phyloP scores from a whole-genome alignment of 1,140 invertebrate genomes.

The Notospermus geniculatus region DNA sequence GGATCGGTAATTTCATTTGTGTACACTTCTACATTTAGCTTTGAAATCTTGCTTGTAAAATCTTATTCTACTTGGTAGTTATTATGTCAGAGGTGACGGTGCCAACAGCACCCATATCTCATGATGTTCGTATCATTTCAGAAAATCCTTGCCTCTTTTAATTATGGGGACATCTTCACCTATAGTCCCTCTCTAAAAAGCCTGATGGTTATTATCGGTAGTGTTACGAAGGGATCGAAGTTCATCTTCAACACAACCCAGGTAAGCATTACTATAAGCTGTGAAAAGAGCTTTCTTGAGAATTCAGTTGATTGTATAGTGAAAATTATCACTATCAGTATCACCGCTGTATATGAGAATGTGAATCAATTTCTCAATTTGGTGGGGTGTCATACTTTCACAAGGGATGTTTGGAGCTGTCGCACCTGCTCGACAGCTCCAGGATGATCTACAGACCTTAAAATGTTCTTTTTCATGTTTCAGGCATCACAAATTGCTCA shows the following conservation, averaged over 20 bases:
- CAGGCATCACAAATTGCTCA: constrained; percentile 92
- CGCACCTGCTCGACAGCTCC: background rate
- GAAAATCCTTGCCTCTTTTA: constrained; percentile 83
- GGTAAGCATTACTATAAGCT: constrained; percentile 58
- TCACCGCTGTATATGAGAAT: background rate
- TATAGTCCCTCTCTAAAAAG: constrained; percentile 86
- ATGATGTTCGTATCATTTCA: constrained; percentile 13
- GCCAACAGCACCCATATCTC: background rate
- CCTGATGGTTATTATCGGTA: constrained; percentile 75
- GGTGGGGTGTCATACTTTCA: background rate
- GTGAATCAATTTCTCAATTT: background rate
- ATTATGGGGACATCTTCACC: constrained; percentile 80
- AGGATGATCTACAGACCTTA: background rate
- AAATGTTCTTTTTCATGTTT: constrained; percentile 35
- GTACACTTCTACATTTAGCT: too few species aligned
- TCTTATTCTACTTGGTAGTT: too few species aligned
- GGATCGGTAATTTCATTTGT: constrained; percentile 68
- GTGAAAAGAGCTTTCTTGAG: constrained; percentile 8
- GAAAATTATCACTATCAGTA: background rate
- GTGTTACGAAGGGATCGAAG: constrained; percentile 75
- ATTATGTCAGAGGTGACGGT: too few species aligned
- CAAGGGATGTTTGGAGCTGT: background rate
- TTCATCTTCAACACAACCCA: constrained; percentile 83
- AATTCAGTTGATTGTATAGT: background rate
- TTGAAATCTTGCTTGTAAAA: too few species aligned